Evolutionary conservation across 2,797 vertebrate species (phyloP), one percentile per base, ranked within the genome.

Genomic region (Dipus sagitta): DNA sequence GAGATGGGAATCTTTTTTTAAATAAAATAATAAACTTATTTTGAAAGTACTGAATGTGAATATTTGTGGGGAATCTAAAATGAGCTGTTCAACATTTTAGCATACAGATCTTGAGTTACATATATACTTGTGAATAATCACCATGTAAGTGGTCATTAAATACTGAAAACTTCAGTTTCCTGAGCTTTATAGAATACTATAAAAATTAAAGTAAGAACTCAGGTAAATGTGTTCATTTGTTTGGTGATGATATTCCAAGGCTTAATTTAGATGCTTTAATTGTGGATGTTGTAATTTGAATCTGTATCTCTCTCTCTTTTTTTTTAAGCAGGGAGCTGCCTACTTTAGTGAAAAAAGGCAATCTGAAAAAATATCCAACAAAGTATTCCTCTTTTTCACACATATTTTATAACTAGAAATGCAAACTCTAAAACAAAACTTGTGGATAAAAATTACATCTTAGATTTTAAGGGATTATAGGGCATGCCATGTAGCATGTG

Each of bases 391-490:
- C 38, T 18, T 67, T 74, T 94, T 21, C 70, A 68, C 32, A 28
- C 4, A 78, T 68, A 47, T 92, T 90, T 87, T 93, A 47, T 58
- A 70, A 92, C 21, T 85, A n/a, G 68, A 94, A 90, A 90, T 64
- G 23, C 34, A 17, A 87, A 81, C 64, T 67, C 62, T 85, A 68
- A 74, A 89, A 72, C 32, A 86, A 87, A 76, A 64, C 62, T 47
- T 52, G 47, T 86, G 38, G 58, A 52, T 42, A 76, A 86, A 86
- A 88, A 42, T 82, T 26, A 65, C 47, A 23, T 68, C 54, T 54
- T 15, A 68, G 14, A 60, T 28, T 78, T 84, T 52, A 32, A 74
- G 62, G 38, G 4, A 74, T 78, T 84, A 91, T 81, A 72, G 18
- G 28, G 2, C 11, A 62, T 62, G 17, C 30, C 65, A 84, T n/a